These are phyloP conservation scores for Pseudanteris insignis DNA, from an alignment of 2,888 invertebrate species.

Conservation along the genomic window DNA sequence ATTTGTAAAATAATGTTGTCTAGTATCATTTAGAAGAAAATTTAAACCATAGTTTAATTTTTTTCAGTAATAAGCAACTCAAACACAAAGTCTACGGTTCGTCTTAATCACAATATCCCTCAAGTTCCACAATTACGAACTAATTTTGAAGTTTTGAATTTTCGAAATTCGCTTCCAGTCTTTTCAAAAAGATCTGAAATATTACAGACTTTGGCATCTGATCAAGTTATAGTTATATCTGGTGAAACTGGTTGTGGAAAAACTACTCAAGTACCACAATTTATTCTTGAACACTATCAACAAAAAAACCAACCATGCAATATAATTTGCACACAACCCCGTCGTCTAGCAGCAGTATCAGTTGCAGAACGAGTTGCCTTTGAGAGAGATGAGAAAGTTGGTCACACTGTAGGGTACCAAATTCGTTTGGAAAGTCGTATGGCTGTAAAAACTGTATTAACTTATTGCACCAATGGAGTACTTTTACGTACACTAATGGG, in stretches of 20 bases:
- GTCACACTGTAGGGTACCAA: slow-evolving; percentile 85
- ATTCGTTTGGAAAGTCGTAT: slow-evolving; percentile 88
- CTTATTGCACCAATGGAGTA: slow-evolving; percentile 93
- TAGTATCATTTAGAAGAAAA: no score
- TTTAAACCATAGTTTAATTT: no score
- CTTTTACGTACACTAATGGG: slow-evolving; percentile 87
- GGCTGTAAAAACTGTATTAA: slow-evolving; percentile 81
- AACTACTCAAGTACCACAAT: slow-evolving; percentile 95
- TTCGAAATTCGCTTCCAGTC: slow-evolving; percentile 77
- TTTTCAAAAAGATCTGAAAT: slow-evolving; percentile 74
- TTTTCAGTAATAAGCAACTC: slow-evolving; percentile 64
- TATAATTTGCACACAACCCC: slow-evolving; percentile 93
- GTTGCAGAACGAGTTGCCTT: slow-evolving; percentile 86
- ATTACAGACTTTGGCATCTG: slow-evolving; percentile 68
- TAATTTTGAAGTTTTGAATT: slow-evolving; percentile 70
- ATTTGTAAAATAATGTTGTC: no score
- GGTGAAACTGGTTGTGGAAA: slow-evolving; percentile 94
- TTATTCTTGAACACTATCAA: slow-evolving; percentile 81
- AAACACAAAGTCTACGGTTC: slow-evolving; percentile 71
- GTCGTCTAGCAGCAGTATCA: slow-evolving; percentile 88
- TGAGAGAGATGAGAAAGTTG: slow-evolving; percentile 77
- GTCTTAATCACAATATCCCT: slow-evolving; percentile 75
- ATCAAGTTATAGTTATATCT: slow-evolving; percentile 76
- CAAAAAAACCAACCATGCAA: slow-evolving; percentile 74
- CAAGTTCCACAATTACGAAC: slow-evolving; percentile 70